Evolutionary conservation across 2,797 vertebrate species (phyloP), one percentile per base, ranked within the genome.

Genomic region (Clarias fuscus): DNA sequence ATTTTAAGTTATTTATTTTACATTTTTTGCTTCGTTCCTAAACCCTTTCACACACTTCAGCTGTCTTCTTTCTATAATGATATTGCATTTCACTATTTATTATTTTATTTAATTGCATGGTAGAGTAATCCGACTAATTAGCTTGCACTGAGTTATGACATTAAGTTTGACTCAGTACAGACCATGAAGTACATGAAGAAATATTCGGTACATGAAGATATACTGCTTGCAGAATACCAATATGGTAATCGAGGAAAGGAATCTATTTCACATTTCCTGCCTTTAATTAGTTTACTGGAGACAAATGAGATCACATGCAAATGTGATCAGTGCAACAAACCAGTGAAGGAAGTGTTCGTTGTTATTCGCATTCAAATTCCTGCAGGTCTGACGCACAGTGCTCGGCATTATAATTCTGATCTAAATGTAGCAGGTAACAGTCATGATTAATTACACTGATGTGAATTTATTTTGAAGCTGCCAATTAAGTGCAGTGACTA

Each of bases 401-500:
- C 65, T 24, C 53, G 22, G 11, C 68, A 75, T 58, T 43, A 65
- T 82, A 43, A 27, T 77, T 37, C 73, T 30, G 27, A 17, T 33
- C 64, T 27, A 24, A 83, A 65, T 70, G 53, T 22, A 59, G 7
- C 62, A 61, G 18, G 61, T 37, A 22, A 83, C 22, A 58, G 72
- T 14, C 62, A n/a, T 14, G 62, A 61, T 61, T 64, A 65, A 81
- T 72, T 62, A 81, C n/a, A 33, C 17, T 33, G 17, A 72, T 64
- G 13, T 73, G 59, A 22, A 37, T 83, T 30, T 56, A 22, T 61
- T 73, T 78, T 65, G 53, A 43, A 65, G 76, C 65, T 65, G 58
- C 40, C 85, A 33, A 33, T 83, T 76, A 77, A 86, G 77, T 81
- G 85, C 56, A 58, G 72, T 84, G 71, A 71, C 40, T 73, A 81